A percentile compares a stretch with the other conserved stretches of the same genome.
Conservation (phyloP, 2,888 invertebrate species). For the Odontocerum albicorne region DNA sequence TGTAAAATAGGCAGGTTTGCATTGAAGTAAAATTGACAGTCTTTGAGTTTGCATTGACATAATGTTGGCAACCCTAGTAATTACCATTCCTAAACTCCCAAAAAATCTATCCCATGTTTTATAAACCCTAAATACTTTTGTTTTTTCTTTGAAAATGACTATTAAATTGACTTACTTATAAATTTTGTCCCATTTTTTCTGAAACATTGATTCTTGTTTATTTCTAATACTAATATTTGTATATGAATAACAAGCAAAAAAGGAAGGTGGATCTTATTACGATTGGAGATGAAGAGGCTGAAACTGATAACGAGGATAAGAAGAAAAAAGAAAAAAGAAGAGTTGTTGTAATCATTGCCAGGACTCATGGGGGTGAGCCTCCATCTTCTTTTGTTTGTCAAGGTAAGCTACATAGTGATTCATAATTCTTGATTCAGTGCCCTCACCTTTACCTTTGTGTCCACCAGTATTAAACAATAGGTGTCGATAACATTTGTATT, state of each 20-base stretch:
- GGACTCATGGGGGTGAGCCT: constrained; percentile 93
- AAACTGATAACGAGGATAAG: constrained; percentile 45
- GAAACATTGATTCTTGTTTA: too few species aligned
- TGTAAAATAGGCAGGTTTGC: too few species aligned
- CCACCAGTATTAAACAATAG: too few species aligned
- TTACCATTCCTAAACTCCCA: neutral
- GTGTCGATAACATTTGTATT: too few species aligned
- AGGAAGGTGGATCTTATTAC: constrained; percentile 87
- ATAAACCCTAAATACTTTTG: neutral
- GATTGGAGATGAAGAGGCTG: constrained; percentile 60
- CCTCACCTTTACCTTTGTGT: too few species aligned
- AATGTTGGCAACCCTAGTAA: too few species aligned
- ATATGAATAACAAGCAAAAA: too few species aligned
- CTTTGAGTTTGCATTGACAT: too few species aligned
- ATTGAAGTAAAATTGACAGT: too few species aligned
- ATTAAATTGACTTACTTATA: neutral
- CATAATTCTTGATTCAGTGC: too few species aligned
- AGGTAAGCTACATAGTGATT: constrained; percentile 60
- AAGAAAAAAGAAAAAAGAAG: constrained; percentile 60
- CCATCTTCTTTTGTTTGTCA: constrained; percentile 95
- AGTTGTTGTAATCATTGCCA: constrained; percentile 83
- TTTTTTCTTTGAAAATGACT: neutral
- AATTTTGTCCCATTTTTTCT: too few species aligned
- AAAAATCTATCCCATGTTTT: neutral
- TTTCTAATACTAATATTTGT: too few species aligned